These are phyloP conservation scores for Trichomycterus rosablanca DNA, from an alignment of 2,113 vertebrate genomes.

Conservation along the genomic window DNA sequence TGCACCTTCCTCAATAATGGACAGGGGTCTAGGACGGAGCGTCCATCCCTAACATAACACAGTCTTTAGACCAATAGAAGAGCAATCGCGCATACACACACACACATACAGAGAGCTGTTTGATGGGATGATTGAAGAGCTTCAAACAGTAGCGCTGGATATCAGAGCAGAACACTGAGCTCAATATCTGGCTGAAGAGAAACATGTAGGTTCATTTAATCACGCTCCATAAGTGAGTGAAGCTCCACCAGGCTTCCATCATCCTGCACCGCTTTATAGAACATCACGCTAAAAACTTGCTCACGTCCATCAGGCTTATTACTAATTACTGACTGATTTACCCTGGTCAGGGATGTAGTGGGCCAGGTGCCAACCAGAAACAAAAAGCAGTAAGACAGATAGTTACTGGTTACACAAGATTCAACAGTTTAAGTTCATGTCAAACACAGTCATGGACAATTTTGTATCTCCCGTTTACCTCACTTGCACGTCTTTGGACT, in stretches of 20 bases:
- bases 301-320: not conserved
- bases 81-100: not conserved
- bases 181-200: constrained; percentile 44
- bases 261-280: constrained; percentile 15
- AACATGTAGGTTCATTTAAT: constrained; percentile 38
- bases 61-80: constrained; percentile 25
- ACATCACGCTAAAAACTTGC: constrained; percentile 9
- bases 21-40: constrained; percentile 10
- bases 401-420: too few species aligned
- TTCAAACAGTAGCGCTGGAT: constrained; percentile 31
- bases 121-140: constrained; percentile 22
- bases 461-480: too few species aligned
- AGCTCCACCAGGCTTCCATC: constrained; percentile 20
- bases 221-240: constrained; percentile 37
- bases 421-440: too few species aligned
- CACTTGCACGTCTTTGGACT: too few species aligned
- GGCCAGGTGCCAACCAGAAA: too few species aligned
- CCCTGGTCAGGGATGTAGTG: too few species aligned
- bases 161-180: constrained; percentile 38
- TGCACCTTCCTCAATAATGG: constrained; percentile 36
- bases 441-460: too few species aligned
- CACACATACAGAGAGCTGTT: constrained; percentile 9
- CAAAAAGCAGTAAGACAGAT: too few species aligned
- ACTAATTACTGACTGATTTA: too few species aligned
- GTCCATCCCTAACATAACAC: constrained; percentile 25